These are phyloP conservation scores for Drosophila longiperda DNA, from an alignment of 2,888 invertebrate genomes.

Conservation along the genomic window DNA sequence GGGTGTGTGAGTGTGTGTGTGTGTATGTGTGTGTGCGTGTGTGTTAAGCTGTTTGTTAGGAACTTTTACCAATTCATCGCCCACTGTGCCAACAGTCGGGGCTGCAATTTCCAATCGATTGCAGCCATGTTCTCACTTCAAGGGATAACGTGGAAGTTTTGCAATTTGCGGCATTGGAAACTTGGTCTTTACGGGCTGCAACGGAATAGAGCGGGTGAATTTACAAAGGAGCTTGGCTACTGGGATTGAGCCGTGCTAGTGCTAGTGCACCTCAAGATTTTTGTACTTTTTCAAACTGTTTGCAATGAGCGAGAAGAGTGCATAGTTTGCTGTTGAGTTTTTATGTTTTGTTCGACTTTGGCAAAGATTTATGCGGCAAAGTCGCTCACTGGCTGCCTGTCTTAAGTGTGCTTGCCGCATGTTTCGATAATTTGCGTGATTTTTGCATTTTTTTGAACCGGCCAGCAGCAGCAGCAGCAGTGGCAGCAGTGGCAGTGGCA, in stretches of 20 bases:
- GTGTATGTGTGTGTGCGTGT: background rate
- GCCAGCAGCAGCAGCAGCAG: background rate
- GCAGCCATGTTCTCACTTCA: slow-evolving; percentile 77
- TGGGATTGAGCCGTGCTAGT: slow-evolving; percentile 1
- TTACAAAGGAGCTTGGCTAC: background rate
- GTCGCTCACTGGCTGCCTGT: slow-evolving; percentile 58
- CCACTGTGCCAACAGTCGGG: slow-evolving; percentile 51
- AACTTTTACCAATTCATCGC: slow-evolving; percentile 32
- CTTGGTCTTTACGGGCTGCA: slow-evolving; percentile 59
- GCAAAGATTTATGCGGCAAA: slow-evolving; percentile 78
- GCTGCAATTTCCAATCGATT: slow-evolving; percentile 79
- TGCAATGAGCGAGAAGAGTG: slow-evolving; percentile 5
- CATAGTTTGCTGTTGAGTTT: slow-evolving; percentile 23
- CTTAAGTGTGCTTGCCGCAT: slow-evolving; percentile 74
- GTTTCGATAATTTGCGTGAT: slow-evolving; percentile 82
- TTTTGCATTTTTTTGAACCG: slow-evolving; percentile 67
- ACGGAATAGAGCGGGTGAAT: background rate
- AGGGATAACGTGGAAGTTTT: slow-evolving; percentile 77
- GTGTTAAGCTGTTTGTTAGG: slow-evolving; percentile 7
- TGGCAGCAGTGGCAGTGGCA: background rate
- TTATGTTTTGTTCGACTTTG: slow-evolving; percentile 59
- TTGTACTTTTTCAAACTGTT: slow-evolving; percentile 64
- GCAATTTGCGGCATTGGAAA: slow-evolving; percentile 79
- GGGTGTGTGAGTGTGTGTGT: background rate
- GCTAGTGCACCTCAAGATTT: slow-evolving; percentile 69